phyloP scores from a whole-genome alignment of 1,140 invertebrate genomes.

The Sminthurinus signatus region DNA sequence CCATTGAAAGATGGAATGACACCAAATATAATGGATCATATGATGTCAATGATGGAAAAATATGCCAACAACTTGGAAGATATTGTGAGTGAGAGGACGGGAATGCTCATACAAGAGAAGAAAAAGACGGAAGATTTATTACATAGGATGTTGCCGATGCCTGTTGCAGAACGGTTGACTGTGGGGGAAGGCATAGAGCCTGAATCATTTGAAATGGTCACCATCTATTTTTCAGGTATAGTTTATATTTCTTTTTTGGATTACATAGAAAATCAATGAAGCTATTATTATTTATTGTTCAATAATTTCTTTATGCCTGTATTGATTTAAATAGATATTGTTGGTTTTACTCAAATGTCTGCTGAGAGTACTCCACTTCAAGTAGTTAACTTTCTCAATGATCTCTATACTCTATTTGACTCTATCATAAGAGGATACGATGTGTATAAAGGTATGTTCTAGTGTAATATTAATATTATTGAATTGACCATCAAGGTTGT shows the following conservation, averaged over 20 bases:
- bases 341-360: conserved; percentile 94
- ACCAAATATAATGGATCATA: conserved; percentile 35
- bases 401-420: conserved; percentile 91
- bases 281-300: too few species aligned
- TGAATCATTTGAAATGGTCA: conserved; percentile 86
- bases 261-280: too few species aligned
- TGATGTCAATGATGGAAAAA: conserved; percentile 74
- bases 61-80: conserved; percentile 92
- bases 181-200: conserved; percentile 84
- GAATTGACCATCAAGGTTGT: conserved; percentile 45
- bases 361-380: conserved; percentile 87
- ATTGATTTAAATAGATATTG: too few species aligned
- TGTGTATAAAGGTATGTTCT: conserved; percentile 98
- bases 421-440: conserved; percentile 88
- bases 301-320: too few species aligned
- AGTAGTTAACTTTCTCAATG: conserved; percentile 92
- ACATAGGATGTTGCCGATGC: conserved; percentile 86
- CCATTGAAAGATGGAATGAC: conserved; percentile 75
- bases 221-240: conserved; percentile 92
- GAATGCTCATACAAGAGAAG: conserved; percentile 82
- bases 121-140: conserved; percentile 87
- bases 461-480: conserved; percentile 33
- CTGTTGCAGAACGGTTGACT: conserved; percentile 75
- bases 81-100: conserved; percentile 80
- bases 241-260: conserved; percentile 76